Base-by-base conservation (phyloP, 2,888 invertebrate species). In the Merodon equestris region DNA sequence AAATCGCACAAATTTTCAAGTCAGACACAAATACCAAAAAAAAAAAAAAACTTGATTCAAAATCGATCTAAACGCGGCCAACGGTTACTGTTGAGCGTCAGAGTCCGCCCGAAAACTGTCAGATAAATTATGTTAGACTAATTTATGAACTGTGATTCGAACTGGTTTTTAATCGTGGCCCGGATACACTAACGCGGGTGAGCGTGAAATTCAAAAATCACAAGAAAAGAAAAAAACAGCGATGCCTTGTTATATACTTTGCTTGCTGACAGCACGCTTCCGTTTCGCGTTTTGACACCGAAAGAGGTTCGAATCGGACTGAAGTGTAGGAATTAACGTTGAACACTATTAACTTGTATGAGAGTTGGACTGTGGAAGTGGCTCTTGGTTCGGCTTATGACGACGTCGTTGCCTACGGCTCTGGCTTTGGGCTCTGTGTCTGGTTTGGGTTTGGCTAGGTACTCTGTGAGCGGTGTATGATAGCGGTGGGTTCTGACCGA, bases 251-350 rank as follows among this genome's bases (percentile, higher is more conserved):
- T 15, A 18, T 17, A 36, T 10, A n/a, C 42, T 27, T 13, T 47
- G 38, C 34, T 27, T 51, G 19, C 10, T 53, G 40, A 38, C 68
- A 27, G 34, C 42, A 53, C 47, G 73, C 63, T 77, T 73, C 63
- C 77, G 77, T 73, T 77, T 77, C 67, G 53, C 77, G 77, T 73
- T 77, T 77, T 72, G 58, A 42, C 15, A 67, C 77, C 63, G 67
- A 67, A 63, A 68, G 73, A 72, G 73, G 77, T 77, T 77, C 73
- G 73, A 77, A 57, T 68, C 67, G 63, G 67, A 77, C 77, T 77
- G 73, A 77, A 72, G 58, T 77, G 77, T 73, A 57, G 58, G 73
- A 72, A 77, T 77, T 73, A 42, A 67, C 63, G 57, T 67, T 67
- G 73, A 67, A 48, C 77, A 54, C 67, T 73, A 77, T 77, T 73